Evolutionary conservation across 53 echinoderm and acorn worm genomes (phyloP).

Genomic region (Echinometra lucunter): DNA sequence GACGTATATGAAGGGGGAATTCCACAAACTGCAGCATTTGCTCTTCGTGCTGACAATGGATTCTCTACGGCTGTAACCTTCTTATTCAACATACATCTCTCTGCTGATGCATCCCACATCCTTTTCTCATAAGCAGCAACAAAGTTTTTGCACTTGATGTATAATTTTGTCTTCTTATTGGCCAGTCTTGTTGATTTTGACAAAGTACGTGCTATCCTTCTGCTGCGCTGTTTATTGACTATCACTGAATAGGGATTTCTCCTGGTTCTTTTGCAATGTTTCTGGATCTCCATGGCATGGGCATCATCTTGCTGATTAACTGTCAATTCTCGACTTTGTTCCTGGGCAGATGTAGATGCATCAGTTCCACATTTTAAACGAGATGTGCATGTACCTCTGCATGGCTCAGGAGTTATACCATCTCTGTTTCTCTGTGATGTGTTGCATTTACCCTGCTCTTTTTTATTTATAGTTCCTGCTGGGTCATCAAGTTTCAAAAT

Average conservation of each 20-base stretch:
- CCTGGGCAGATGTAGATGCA: neutral
- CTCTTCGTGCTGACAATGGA: neutral
- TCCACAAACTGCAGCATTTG: neutral
- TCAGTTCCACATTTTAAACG: neutral
- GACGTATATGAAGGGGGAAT: neutral
- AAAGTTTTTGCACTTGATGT: neutral
- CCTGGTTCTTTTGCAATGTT: neutral
- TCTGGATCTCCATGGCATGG: neutral
- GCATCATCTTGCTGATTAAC: neutral
- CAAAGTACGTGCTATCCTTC: neutral
- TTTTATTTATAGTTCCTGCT: neutral
- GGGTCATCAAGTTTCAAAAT: neutral
- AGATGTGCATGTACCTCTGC: neutral
- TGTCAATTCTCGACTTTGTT: neutral
- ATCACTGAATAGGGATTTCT: neutral
- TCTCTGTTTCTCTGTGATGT: neutral
- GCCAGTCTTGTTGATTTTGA: neutral
- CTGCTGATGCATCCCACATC: neutral
- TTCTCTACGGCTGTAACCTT: neutral
- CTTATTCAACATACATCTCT: neutral
- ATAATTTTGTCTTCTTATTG: neutral
- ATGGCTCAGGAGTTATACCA: neutral
- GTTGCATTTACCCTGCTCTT: neutral
- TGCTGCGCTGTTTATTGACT: neutral
- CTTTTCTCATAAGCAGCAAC: constrained; percentile 30